phyloP scores from a whole-genome alignment of 2,113 vertebrate species.

The Galbula dea region DNA sequence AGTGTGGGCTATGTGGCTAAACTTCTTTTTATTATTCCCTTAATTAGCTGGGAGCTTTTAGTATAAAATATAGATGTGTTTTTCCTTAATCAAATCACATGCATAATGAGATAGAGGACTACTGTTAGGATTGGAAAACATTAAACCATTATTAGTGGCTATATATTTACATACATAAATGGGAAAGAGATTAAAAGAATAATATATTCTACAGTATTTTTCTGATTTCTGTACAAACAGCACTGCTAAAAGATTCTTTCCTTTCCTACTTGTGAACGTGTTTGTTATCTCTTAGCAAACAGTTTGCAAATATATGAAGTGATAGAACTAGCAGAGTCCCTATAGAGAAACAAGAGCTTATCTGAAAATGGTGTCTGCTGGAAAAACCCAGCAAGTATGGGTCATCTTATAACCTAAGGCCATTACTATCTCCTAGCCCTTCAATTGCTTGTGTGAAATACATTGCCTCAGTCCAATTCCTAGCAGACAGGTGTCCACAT shows the following conservation, averaged over 20 bases:
- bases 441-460: not conserved
- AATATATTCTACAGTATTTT: not conserved
- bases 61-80: not conserved
- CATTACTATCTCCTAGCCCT: not conserved
- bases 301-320: conserved; percentile 13
- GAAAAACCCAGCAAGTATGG: not conserved
- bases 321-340: not conserved
- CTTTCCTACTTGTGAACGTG: not conserved
- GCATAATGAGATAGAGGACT: not conserved
- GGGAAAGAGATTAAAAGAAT: not conserved
- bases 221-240: not conserved
- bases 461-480: not conserved
- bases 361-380: conserved; percentile 28
- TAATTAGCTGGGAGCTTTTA: not conserved
- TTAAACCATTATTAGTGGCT: not conserved
- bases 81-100: not conserved
- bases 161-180: not conserved
- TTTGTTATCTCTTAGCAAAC: conserved; percentile 12
- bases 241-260: not conserved
- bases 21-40: not conserved
- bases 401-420: conserved; percentile 25
- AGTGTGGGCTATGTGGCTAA: not conserved
- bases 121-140: not conserved
- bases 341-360: not conserved
- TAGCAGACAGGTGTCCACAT: conserved; percentile 44